phyloP scores from a whole-genome alignment of 2,797 vertebrate species.

The Stomatorhinus walkeri region DNA sequence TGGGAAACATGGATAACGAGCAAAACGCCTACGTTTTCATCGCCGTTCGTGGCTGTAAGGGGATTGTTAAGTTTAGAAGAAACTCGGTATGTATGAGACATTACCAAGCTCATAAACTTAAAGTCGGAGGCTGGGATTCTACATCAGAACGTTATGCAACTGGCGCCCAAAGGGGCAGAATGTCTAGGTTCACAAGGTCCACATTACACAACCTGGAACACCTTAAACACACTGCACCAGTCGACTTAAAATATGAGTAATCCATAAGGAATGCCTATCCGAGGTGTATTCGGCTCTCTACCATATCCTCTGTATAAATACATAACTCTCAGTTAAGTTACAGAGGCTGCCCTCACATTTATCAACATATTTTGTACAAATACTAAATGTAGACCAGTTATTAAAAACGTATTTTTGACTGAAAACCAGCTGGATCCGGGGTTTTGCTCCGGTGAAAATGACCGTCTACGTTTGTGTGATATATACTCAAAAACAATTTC shows the following conservation, averaged over 20 bases:
- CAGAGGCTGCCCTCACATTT: not conserved
- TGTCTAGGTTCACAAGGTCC: not conserved
- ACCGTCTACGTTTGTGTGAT: not conserved
- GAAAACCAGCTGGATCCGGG: not conserved
- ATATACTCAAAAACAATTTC: not conserved
- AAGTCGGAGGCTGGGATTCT: not conserved
- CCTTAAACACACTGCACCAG: not conserved
- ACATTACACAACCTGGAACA: not conserved
- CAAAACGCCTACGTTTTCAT: conserved; percentile 14
- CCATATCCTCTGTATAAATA: not conserved
- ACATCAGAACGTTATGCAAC: not conserved
- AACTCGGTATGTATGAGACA: not conserved
- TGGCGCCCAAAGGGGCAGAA: not conserved
- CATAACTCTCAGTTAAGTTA: not conserved
- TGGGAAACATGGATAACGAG: conserved; percentile 17
- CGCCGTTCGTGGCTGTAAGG: not conserved
- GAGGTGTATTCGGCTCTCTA: not conserved
- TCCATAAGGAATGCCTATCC: not conserved
- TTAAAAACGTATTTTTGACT: not conserved
- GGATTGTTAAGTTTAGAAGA: not conserved
- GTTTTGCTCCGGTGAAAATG: not conserved
- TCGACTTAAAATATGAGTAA: not conserved
- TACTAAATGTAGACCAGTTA: not conserved
- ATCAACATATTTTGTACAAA: not conserved
- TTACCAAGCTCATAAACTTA: not conserved